These are phyloP conservation scores for Enteromius trimaculatus DNA, from an alignment of 2,797 vertebrate genomes.

Conservation along the genomic window DNA sequence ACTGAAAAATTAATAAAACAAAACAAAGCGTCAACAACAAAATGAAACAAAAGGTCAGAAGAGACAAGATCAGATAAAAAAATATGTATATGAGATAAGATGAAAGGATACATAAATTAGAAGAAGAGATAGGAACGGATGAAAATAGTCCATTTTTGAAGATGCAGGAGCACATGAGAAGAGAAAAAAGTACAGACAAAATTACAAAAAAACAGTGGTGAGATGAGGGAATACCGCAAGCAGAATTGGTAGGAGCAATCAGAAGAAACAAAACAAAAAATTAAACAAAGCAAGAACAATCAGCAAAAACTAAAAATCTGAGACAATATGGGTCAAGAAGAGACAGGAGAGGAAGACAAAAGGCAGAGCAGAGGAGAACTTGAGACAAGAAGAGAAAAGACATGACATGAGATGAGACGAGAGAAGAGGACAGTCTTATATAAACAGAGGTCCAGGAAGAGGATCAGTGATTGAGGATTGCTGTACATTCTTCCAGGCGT, in stretches of 20 bases:
- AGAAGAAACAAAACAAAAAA: not conserved
- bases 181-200: not conserved
- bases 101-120: not conserved
- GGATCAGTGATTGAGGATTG: not conserved
- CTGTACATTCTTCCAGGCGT: not conserved
- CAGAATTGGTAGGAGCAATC: not conserved
- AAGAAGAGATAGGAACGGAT: not conserved
- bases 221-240: not conserved
- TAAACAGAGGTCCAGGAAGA: constrained; percentile 21
- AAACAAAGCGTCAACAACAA: no score
- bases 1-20: no score
- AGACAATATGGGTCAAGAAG: not conserved
- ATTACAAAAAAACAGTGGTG: not conserved
- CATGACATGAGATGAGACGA: not conserved
- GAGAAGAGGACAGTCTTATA: not conserved
- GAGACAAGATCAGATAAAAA: not conserved
- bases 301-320: not conserved
- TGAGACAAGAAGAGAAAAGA: not conserved
- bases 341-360: not conserved
- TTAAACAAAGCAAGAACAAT: no score
- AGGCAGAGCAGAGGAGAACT: not conserved
- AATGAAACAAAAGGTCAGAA: not conserved
- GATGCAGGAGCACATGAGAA: not conserved
- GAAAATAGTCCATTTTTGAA: not conserved
- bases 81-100: not conserved